Evolutionary conservation across 2,888 invertebrate species (phyloP), one percentile per base, ranked within the genome.

Genomic region (Epinotia brunnichana): DNA sequence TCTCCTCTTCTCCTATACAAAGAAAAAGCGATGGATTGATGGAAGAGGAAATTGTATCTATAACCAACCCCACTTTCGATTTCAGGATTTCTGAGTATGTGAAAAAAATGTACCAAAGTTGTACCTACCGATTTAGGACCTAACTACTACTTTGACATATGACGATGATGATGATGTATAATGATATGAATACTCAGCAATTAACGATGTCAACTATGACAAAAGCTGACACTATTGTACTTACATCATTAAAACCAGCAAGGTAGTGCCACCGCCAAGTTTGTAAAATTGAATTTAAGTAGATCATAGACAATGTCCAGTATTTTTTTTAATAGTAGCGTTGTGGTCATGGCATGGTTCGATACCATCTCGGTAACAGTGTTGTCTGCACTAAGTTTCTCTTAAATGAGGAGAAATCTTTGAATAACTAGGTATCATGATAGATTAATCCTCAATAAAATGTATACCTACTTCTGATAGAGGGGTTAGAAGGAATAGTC

Each of bases 331-430:
- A 62, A 62, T 62, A 70, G 29, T 56, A 19, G 19, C n/a, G n/a
- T 56, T 56, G 56, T 70, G 56, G 69, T 70, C 56, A 69, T 61
- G 69, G 62, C 56, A 53, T 62, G 56, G 29, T 70, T 70, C 54
- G 69, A 69, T 69, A 54, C 15, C 29, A 62, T 70, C 69, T 70
- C 19, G 17, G 51, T 41, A 29, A 53, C 69, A 48, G 17, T 44
- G 57, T 69, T 41, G 53, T 48, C 44, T 39, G 35, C 19, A 61
- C 39, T 1, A 39, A 54, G 19, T 64, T 64, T 64, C 64, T 64
- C 64, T 64, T 64, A 54, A 54, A 64, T 53, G 54, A 64, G 64
- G 64, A 15, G 64, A 64, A 64, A 64, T 54, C 54, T 39, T 35
- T 15, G 15, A 13, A 60, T 44, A 35, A 13, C 29, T 35, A 17